Percentiles rank a stretch among this genome's conserved stretches.
Evolutionary conservation across 2,797 vertebrate genomes (phyloP).

Genomic region (Falco naumanni): DNA sequence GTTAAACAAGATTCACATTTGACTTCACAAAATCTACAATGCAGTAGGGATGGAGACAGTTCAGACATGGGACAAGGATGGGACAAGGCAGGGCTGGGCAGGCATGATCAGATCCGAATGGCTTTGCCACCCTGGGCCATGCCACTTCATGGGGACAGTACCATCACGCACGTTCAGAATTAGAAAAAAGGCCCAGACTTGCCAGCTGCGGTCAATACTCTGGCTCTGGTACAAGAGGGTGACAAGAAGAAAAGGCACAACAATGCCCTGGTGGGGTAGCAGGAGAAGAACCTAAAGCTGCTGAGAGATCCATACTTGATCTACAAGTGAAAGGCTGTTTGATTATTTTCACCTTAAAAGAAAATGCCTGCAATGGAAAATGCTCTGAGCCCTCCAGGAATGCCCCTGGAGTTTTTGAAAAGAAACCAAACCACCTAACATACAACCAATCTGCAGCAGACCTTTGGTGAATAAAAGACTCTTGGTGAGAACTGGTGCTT

Average conservation of each 20-base stretch:
- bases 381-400: not conserved
- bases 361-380: not conserved
- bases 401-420: not conserved
- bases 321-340: not conserved
- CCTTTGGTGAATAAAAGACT: not conserved
- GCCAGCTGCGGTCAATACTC: not conserved
- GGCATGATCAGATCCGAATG: not conserved
- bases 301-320: not conserved
- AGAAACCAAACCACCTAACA: not conserved
- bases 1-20: not conserved
- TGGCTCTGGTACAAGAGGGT: not conserved
- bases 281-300: not conserved
- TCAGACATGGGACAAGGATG: not conserved
- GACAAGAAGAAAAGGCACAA: not conserved
- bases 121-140: not conserved
- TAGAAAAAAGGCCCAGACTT: not conserved
- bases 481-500: not conserved
- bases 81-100: not conserved
- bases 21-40: not conserved
- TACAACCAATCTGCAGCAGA: not conserved
- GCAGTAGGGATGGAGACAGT: not conserved
- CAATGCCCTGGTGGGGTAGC: not conserved
- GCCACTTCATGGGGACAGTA: fast-evolving
- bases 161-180: not conserved
- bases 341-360: not conserved